These are phyloP conservation scores for Rhopalosiphum padi DNA, from an alignment of 1,140 invertebrate genomes.

Conservation along the genomic window DNA sequence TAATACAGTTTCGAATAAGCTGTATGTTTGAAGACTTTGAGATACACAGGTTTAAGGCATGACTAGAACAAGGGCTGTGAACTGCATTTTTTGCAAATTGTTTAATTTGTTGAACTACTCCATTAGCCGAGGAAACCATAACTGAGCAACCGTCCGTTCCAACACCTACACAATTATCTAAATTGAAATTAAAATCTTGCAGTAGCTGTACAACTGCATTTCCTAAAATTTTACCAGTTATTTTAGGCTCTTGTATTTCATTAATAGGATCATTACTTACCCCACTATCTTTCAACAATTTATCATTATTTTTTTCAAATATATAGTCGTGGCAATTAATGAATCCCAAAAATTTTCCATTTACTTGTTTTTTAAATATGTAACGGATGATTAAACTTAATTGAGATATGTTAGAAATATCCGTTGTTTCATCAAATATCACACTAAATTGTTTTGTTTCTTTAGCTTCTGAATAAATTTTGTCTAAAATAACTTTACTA, in stretches of 20 bases:
- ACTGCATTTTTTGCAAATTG: constrained; percentile 20
- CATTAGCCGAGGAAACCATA: not conserved
- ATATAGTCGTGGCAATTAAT: not conserved
- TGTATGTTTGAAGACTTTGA: constrained; percentile 1
- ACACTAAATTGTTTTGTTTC: not conserved
- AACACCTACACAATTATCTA: constrained; percentile 22
- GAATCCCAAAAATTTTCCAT: not conserved
- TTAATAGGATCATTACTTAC: not conserved
- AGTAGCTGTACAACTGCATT: not conserved
- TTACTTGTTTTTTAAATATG: not conserved
- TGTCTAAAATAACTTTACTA: not conserved
- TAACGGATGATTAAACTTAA: not conserved
- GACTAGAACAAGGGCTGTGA: not conserved
- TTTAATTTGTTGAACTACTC: not conserved
- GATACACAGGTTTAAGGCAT: constrained; percentile 12
- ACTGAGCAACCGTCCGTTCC: not conserved
- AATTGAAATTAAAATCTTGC: not conserved
- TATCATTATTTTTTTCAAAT: not conserved
- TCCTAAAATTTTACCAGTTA: not conserved
- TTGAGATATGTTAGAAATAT: not conserved
- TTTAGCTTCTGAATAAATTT: not conserved
- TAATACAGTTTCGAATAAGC: constrained; percentile 23
- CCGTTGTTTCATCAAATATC: not conserved
- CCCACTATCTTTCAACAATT: too few relatives aligned
- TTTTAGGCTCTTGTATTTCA: constrained; percentile 13